Base-by-base conservation (phyloP, 2,797 vertebrate genomes). In the Emys orbicularis region DNA sequence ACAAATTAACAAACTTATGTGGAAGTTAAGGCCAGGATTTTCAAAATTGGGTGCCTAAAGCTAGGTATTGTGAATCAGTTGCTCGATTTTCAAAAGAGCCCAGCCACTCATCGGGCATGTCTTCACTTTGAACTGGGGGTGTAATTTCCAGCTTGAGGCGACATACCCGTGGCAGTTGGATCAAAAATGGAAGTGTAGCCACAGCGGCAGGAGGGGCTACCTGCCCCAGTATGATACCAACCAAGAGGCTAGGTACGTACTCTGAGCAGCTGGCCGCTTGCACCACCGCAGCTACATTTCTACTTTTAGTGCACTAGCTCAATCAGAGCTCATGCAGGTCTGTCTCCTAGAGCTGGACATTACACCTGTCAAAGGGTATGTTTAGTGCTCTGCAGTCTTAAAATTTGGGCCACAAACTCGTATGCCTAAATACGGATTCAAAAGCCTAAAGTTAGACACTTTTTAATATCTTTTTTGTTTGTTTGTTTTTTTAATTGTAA, bases 331-430 rank as follows among this genome's bases (percentile, higher is more conserved):
- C n/a, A 9, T 65, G 34, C 3, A 16, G 31, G 61, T 65, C 15
- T 65, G 34, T n/a, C 61, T 65, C 34, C 2, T 34, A 18, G 34
- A 65, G 34, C 61, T 68, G 19, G 9, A 68, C n/a, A 37, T 68
- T 68, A 68, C 19, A 37, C 18, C 18, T 37, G 3, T 37, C 37
- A 27, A 56, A 61, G 23, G 13, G 6, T 0, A 0, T 81, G 25
- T 56, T 91, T 29, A 57, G 68, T 79, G 29, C n/a, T 81, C 88
- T 56, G 89, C 9, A 23, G 92, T 91, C 81, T 12, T 93, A 15
- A 8, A 0, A 0, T 79, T 15, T 49, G 56, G 16, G 31, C 23
- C 53, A 89, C 68, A 88, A 59, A 94, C 87, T 92, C 52, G 16
- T 31, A 34, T 12, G 47, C 4, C 13, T 2, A 84, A 93, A 88